phyloP scores from a whole-genome alignment of 2,888 invertebrate genomes.

The Pollenia labialis region DNA sequence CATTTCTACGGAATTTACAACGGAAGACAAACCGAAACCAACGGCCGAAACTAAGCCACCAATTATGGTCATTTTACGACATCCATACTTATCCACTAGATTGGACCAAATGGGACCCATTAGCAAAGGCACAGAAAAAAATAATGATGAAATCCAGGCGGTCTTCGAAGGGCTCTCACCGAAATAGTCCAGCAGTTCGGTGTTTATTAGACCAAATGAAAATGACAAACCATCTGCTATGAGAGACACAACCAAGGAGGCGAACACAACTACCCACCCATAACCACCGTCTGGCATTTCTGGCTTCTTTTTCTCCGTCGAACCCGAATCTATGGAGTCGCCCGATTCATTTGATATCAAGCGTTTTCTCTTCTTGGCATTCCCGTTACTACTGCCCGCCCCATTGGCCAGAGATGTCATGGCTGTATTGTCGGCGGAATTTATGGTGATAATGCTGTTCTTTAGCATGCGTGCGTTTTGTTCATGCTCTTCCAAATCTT shows the following conservation, averaged over 20 bases:
- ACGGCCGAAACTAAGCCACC: constrained; percentile 89
- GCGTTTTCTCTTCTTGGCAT: constrained; percentile 80
- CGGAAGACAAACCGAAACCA: constrained; percentile 91
- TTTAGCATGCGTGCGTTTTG: constrained; percentile 74
- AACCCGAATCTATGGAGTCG: constrained; percentile 82
- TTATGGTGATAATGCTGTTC: constrained; percentile 78
- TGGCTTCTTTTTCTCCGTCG: constrained; percentile 82
- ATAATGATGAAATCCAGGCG: constrained; percentile 95
- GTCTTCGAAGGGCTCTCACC: constrained; percentile 92
- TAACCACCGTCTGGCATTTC: constrained; percentile 84
- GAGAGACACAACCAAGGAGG: constrained; percentile 93
- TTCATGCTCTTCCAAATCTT: constrained; percentile 76
- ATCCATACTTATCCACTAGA: constrained; percentile 94
- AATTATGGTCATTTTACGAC: constrained; percentile 89
- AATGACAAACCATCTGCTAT: constrained; percentile 97
- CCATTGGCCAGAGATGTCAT: constrained; percentile 65
- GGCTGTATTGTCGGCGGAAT: constrained; percentile 72
- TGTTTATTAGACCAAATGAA: constrained; percentile 95
- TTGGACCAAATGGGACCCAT: constrained; percentile 89
- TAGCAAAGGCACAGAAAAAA: constrained; percentile 94
- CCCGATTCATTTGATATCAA: constrained; percentile 83
- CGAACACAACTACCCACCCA: constrained; percentile 88
- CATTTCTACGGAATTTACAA: constrained; percentile 89
- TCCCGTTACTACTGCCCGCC: constrained; percentile 53
- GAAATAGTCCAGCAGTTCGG: constrained; percentile 92